phyloP scores from a whole-genome alignment of 2,797 vertebrate genomes.

The Tragelaphus oryx region DNA sequence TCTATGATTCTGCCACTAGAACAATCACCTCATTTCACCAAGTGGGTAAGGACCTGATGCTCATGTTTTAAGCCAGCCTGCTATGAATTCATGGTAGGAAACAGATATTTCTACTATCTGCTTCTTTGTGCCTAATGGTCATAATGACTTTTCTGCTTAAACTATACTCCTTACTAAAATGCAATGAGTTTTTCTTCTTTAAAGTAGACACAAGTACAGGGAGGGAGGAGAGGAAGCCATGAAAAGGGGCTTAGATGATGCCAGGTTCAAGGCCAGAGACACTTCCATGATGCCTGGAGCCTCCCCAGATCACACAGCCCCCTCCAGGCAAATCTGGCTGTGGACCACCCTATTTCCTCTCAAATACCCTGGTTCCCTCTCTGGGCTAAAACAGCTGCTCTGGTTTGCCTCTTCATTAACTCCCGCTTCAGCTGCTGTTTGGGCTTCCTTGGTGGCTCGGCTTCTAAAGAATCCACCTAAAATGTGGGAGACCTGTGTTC shows the following conservation, averaged over 20 bases:
- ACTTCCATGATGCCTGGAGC: background rate
- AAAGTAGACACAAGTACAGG: background rate
- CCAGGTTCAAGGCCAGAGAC: rapidly evolving
- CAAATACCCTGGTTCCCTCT: background rate
- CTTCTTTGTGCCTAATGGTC: background rate
- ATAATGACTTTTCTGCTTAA: background rate
- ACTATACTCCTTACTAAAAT: background rate
- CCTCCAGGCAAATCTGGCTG: background rate
- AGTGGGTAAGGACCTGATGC: background rate
- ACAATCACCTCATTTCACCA: background rate
- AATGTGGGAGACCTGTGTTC: background rate
- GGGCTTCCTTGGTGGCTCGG: background rate
- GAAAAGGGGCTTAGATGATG: background rate
- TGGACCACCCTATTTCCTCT: background rate
- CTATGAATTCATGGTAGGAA: background rate
- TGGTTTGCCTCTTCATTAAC: background rate
- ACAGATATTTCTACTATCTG: background rate
- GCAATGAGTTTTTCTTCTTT: background rate
- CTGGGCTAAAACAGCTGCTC: background rate
- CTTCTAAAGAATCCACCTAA: background rate
- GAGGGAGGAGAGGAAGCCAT: background rate
- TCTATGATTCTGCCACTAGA: background rate
- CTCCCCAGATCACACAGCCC: background rate
- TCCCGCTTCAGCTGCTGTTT: background rate
- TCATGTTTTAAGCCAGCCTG: background rate